A percentile compares a stretch with the other conserved stretches of the same genome.
These are phyloP conservation scores for Philereme vetulata DNA, from an alignment of 2,888 invertebrate species.

Conservation along the genomic window DNA sequence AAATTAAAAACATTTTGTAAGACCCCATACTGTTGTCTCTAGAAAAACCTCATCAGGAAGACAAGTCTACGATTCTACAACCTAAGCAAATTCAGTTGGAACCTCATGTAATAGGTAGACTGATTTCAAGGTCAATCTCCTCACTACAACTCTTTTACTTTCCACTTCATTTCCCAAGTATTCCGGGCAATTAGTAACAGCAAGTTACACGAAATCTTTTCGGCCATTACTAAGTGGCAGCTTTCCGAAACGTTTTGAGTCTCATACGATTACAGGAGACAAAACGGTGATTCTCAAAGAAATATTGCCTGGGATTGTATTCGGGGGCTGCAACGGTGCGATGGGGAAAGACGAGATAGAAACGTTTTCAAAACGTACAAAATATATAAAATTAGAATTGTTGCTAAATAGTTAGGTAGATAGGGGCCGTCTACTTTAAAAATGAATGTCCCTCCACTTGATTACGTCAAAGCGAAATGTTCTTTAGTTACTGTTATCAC, in stretches of 20 bases:
- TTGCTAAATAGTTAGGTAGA: no score
- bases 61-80: no score
- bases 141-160: neutral
- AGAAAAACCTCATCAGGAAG: no score
- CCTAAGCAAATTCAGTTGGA: no score
- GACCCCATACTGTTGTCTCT: no score
- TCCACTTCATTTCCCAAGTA: neutral
- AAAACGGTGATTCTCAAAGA: slow-evolving; percentile 40
- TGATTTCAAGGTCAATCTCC: no score
- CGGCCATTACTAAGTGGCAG: slow-evolving; percentile 16
- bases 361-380: slow-evolving; percentile 11
- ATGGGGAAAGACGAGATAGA: slow-evolving; percentile 1
- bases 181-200: slow-evolving; percentile 22
- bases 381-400: neutral
- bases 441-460: no score
- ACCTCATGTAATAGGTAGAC: no score
- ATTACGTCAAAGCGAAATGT: no score
- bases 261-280: slow-evolving; percentile 42
- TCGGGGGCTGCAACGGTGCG: slow-evolving; percentile 24
- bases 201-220: slow-evolving; percentile 8
- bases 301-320: slow-evolving; percentile 39
- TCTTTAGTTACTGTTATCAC: no score
- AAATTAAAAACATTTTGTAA: no score
- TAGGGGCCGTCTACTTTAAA: no score
- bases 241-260: slow-evolving; percentile 32